Base-by-base conservation (phyloP, 2,797 vertebrate species). In the Neostethus bicornis region DNA sequence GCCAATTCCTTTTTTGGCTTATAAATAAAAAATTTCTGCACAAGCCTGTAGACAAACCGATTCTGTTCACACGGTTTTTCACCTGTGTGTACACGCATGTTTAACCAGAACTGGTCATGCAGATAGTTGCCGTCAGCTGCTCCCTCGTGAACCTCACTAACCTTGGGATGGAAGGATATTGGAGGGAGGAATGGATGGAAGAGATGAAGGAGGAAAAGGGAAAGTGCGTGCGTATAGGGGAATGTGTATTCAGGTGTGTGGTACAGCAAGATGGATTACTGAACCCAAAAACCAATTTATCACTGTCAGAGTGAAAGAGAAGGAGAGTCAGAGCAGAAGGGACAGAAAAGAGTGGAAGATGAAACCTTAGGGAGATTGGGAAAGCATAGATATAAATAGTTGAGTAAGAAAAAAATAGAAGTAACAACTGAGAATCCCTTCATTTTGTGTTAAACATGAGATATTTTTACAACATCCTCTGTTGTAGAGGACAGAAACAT, bases 201-300 rank as follows among this genome's bases (percentile, higher is more conserved):
- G 55, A 55, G 32, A 61, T 64, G 56, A 66, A 61, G 47, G 69
- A 61, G 56, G 54, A 66, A 60, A 61, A 75, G 16, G 26, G 53
- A n/a, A 44, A 63, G 46, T 75, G 61, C 42, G 43, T 67, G 71
- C 69, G 41, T 48, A 58, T 54, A n/a, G 29, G 51, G 66, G 67
- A 72, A 67, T 67, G 68, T 78, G 81, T 79, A 77, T 84, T 85
- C 77, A 83, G 80, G 81, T 84, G 77, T 81, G 72, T 80, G 73
- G 79, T 83, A 77, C 23, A 51, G 76, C 67, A 88, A 90, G 88
- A 91, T 87, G 77, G 83, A 92, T 92, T 86, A 80, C 87, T 75
- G 67, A 69, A 66, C 32, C 47, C 73, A 71, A 70, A 20, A 46
- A 66, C 84, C 83, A 88, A 91, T 91, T 88, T 70, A 86, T 92